These are phyloP conservation scores for Augochlorella aurata DNA, from an alignment of 2,888 invertebrate genomes.

Conservation along the genomic window DNA sequence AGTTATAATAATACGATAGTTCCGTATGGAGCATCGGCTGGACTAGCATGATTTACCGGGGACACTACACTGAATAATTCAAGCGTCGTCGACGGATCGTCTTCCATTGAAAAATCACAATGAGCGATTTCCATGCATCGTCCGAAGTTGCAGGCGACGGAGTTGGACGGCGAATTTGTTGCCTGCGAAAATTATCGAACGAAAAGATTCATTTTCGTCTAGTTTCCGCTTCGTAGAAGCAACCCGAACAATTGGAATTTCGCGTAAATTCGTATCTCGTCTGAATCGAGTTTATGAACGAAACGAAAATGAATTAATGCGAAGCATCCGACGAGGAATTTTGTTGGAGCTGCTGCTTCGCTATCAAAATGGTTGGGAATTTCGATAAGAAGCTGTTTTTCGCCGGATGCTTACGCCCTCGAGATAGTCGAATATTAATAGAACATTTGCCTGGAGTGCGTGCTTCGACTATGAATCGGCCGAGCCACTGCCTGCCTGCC, in stretches of 20 bases:
- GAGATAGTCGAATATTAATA: not conserved
- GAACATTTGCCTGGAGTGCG: not conserved
- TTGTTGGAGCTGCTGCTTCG: too few species aligned
- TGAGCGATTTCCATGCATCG: not conserved
- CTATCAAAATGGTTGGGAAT: too few species aligned
- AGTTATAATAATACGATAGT: slow-evolving; percentile 13
- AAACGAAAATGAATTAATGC: too few species aligned
- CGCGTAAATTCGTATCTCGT: too few species aligned
- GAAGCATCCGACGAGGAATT: too few species aligned
- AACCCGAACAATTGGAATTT: too few species aligned
- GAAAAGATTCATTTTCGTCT: too few species aligned
- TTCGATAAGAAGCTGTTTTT: not conserved
- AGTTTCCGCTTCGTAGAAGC: too few species aligned
- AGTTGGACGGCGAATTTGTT: too few species aligned
- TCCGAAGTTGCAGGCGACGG: not conserved
- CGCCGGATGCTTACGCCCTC: not conserved
- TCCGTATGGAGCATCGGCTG: not conserved
- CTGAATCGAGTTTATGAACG: too few species aligned
- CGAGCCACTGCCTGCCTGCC: too few species aligned
- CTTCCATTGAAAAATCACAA: not conserved
- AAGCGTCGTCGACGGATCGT: not conserved
- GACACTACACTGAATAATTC: not conserved
- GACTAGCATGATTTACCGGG: not conserved
- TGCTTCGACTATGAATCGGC: not conserved
- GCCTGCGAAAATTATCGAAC: too few species aligned